phyloP scores from a whole-genome alignment of 2,888 invertebrate species.

The Merodon equestris region DNA sequence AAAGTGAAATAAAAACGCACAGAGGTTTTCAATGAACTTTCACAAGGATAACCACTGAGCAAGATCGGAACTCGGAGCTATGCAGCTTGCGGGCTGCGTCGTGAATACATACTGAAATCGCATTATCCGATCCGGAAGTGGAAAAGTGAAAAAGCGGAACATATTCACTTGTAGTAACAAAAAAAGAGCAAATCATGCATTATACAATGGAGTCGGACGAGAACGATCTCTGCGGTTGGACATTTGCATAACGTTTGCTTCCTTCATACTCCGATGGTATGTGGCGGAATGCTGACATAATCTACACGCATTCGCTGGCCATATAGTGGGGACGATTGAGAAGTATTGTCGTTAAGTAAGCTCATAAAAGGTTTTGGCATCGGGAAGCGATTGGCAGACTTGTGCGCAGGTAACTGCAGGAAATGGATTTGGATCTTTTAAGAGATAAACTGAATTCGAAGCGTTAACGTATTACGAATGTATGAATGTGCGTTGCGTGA shows the following conservation, averaged over 20 bases:
- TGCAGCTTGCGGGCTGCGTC: not conserved
- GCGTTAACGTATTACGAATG: no score
- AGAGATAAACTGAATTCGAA: no score
- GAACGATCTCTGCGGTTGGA: conserved; percentile 47
- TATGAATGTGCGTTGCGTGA: no score
- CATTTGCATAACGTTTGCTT: conserved; percentile 65
- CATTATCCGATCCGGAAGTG: conserved; percentile 54
- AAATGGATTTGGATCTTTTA: no score
- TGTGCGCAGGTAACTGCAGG: no score
- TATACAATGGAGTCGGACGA: conserved; percentile 5
- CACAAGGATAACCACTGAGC: conserved; percentile 64
- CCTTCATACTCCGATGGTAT: conserved; percentile 38
- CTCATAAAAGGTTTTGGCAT: conserved; percentile 8
- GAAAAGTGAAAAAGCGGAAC: conserved; percentile 44
- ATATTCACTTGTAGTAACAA: conserved; percentile 5
- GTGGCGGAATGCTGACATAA: conserved; percentile 51
- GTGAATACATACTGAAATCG: not conserved
- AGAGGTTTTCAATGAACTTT: conserved; percentile 65
- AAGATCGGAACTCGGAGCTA: not conserved
- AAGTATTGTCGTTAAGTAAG: no score
- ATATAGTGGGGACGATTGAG: no score
- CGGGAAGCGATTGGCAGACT: no score
- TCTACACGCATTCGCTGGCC: conserved; percentile 37
- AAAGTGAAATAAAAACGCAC: conserved; percentile 48
- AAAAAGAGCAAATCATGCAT: no score